Evolutionary conservation across 2,797 vertebrate genomes (phyloP).

Genomic region (Myripristis murdjan): DNA sequence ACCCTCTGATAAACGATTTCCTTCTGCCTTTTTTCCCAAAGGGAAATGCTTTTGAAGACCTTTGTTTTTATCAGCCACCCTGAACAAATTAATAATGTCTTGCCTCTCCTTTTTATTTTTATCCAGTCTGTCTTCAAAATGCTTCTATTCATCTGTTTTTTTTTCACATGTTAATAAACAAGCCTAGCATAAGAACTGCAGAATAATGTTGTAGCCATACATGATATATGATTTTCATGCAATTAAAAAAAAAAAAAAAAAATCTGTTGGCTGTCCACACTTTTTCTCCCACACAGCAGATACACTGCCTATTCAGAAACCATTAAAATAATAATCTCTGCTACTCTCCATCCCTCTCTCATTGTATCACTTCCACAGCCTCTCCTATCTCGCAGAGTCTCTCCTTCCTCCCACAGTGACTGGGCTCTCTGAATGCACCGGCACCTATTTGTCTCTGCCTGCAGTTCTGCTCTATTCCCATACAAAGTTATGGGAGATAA

Average conservation of each 20-base stretch:
- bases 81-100: no score
- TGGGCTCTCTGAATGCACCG: conserved; percentile 12
- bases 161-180: conserved; percentile 6
- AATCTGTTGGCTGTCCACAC: conserved; percentile 36
- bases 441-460: conserved; percentile 2
- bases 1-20: no score
- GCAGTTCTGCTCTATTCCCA: conserved; percentile 1
- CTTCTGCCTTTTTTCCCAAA: no score
- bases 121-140: not conserved
- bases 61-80: no score
- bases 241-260: conserved; percentile 13
- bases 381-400: conserved; percentile 21
- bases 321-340: conserved; percentile 39
- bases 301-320: conserved; percentile 22
- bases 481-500: conserved; percentile 8
- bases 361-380: conserved; percentile 10
- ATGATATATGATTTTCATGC: conserved; percentile 2
- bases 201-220: not conserved
- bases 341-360: not conserved
- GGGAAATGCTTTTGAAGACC: no score
- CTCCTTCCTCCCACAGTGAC: conserved; percentile 46
- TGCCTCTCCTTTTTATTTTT: not conserved
- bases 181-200: not conserved
- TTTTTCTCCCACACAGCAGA: conserved; percentile 47
- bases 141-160: not conserved